These are phyloP conservation scores for Lepilemur septentrionalis DNA, from an alignment of 2,797 vertebrate species.

Conservation along the genomic window DNA sequence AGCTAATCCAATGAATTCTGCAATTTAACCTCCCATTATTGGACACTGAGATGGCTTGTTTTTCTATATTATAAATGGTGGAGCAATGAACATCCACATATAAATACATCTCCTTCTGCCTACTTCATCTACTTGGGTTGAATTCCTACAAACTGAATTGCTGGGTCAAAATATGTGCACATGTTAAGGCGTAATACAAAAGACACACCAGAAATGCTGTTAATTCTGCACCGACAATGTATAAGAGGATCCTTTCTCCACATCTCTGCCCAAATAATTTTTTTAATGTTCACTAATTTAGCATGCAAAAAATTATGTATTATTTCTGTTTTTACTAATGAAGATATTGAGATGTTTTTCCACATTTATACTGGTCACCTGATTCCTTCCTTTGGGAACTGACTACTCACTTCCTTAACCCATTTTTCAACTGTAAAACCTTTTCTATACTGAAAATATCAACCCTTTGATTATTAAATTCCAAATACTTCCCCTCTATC, in stretches of 20 bases:
- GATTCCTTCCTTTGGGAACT: background rate
- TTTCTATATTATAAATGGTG: background rate
- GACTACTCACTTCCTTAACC: background rate
- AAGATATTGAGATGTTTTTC: background rate
- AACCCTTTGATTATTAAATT: background rate
- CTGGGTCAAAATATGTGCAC: background rate
- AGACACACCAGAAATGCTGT: background rate
- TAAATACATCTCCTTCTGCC: background rate
- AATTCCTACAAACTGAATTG: background rate
- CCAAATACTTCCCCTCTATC: background rate
- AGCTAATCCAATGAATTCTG: background rate
- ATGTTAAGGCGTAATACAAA: background rate
- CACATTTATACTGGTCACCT: background rate
- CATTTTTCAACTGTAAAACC: background rate
- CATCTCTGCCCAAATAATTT: background rate
- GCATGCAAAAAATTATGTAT: background rate
- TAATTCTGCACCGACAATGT: background rate
- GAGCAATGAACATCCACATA: background rate
- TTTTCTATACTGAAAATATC: background rate
- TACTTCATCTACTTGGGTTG: background rate
- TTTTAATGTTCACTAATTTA: background rate
- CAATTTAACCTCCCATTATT: background rate
- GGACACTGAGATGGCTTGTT: background rate
- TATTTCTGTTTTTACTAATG: background rate
- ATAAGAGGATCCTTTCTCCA: background rate